Evolutionary conservation across 2,797 vertebrate species (phyloP), one percentile per base, ranked within the genome.

Genomic region (Sternotherus odoratus): DNA sequence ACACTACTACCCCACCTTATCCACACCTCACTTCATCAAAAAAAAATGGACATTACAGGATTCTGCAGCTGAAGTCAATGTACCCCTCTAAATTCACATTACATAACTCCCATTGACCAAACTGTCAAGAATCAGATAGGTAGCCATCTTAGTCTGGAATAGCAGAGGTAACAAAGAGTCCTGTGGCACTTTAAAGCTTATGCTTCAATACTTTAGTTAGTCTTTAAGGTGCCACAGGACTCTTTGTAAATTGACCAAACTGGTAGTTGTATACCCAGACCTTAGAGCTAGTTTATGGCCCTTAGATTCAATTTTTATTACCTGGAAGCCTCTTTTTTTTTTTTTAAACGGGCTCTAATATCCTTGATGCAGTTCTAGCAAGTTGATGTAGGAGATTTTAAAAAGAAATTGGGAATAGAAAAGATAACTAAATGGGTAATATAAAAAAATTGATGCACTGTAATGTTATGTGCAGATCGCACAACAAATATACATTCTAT

Each of bases 221-320:
- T n/a, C n/a, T n/a, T n/a, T n/a, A n/a, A n/a, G n/a, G n/a, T n/a
- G n/a, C n/a, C n/a, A n/a, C n/a, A n/a, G n/a, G n/a, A n/a, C n/a
- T n/a, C n/a, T n/a, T n/a, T n/a, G n/a, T n/a, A n/a, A n/a, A 5
- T 12, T 72, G 54, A 63, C 56, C 90, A 80, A 78, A 91, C 36
- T 30, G 8, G 15, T 66, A 57, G 24, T 72, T 46, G 28, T 9
- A n/a, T 2, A 5, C 74, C 57, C 72, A 84, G 39, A 75, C 80
- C 12, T 60, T 53, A 43, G 30, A 91, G 43, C 56, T 30, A 48
- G 33, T 39, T 19, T 69, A 81, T 50, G 72, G 5, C 30, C 30
- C 74, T 91, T 23, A 77, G 66, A 77, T 91, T 87, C 83, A 23
- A 51, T 88, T 94, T 93, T 72, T 79, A 86, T 87, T 79, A 83